Conservation (phyloP, 2,113 vertebrate species). For the Grantiella picta region DNA sequence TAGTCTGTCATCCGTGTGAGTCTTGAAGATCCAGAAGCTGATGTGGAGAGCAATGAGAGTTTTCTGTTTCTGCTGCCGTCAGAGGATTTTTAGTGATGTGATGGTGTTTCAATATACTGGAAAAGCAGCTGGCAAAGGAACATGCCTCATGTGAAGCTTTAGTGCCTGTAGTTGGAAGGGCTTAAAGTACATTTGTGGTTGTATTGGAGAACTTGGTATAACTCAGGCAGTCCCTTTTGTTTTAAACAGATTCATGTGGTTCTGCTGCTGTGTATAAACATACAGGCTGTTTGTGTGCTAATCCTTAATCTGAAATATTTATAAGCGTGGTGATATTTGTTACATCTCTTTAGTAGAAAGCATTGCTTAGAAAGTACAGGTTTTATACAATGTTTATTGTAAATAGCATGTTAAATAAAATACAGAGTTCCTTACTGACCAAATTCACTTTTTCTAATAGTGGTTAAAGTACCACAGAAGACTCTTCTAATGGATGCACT, state of each 20-base stretch:
- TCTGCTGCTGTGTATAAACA: not conserved
- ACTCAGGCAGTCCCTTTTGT: not conserved
- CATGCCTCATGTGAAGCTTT: not conserved
- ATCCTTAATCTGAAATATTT: not conserved
- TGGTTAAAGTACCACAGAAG: conserved; percentile 98
- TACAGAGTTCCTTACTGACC: not conserved
- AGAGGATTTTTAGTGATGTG: not conserved
- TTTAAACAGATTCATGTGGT: not conserved
- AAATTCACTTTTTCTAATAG: conserved; percentile 65
- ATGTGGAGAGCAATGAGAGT: not conserved
- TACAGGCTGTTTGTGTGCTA: not conserved
- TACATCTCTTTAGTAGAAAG: not conserved
- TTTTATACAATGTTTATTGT: not conserved
- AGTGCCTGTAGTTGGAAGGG: not conserved
- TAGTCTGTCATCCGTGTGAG: not conserved
- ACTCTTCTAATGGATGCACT: conserved; percentile 96
- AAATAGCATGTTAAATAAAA: not conserved
- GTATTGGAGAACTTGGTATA: not conserved
- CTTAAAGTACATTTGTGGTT: not conserved
- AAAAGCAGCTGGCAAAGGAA: not conserved
- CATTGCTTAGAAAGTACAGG: not conserved
- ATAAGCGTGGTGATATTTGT: not conserved
- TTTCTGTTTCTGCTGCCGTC: not conserved
- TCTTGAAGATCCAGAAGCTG: not conserved
- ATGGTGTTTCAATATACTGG: not conserved